A percentile compares a stretch with the other conserved stretches of the same genome.
Conservation (phyloP, 2,797 vertebrate species). For the Silurus lanzhouensis region DNA sequence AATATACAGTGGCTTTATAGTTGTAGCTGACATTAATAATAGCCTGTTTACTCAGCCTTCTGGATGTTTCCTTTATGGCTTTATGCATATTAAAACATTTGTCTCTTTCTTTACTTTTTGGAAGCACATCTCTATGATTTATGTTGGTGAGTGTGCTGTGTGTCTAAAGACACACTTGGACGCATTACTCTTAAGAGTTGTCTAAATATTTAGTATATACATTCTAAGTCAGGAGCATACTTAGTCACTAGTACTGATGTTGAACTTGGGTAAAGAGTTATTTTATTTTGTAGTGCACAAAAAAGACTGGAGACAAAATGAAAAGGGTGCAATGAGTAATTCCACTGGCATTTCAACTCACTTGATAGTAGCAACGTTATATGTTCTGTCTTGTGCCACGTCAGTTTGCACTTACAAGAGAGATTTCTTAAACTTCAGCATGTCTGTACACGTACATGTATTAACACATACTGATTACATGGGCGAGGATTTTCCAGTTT, state of each 20-base stretch:
- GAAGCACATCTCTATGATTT: not conserved
- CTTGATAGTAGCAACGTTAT: conserved; percentile 1
- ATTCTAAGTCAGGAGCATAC: not conserved
- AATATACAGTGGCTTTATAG: not conserved
- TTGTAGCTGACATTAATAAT: not conserved
- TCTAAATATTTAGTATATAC: not conserved
- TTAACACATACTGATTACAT: not conserved
- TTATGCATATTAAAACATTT: not conserved
- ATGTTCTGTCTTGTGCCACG: not conserved
- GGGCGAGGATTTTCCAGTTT: not conserved
- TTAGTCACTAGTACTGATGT: not conserved
- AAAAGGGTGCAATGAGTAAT: not conserved
- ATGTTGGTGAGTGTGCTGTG: not conserved
- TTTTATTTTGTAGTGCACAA: not conserved
- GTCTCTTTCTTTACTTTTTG: not conserved
- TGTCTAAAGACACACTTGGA: not conserved
- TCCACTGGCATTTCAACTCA: conserved; percentile 4
- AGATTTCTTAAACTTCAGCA: not conserved
- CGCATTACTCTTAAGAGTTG: not conserved
- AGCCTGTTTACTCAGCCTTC: not conserved
- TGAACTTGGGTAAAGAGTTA: not conserved
- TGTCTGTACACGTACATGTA: conserved; percentile 3
- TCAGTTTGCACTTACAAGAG: not conserved
- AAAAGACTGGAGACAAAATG: not conserved
- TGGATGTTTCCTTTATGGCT: not conserved